phyloP scores from a whole-genome alignment of 1,140 invertebrate genomes.

The Tetragonula clypearis region DNA sequence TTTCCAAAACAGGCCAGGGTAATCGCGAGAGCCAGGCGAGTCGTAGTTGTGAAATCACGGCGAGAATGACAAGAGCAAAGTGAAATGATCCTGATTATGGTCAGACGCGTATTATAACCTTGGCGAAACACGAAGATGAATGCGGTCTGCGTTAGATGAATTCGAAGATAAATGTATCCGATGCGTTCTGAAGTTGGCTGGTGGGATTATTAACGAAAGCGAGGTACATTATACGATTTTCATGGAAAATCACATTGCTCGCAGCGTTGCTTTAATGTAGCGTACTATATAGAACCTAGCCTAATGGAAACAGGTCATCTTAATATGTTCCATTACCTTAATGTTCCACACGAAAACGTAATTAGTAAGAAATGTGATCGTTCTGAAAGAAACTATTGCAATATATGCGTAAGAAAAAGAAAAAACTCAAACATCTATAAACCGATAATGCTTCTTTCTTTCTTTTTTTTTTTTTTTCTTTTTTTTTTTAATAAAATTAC shows the following conservation, averaged over 20 bases:
- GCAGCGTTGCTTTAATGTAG: neutral
- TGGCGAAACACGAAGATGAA: neutral
- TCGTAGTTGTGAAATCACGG: neutral
- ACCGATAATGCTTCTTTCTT: neutral
- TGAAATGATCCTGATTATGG: neutral
- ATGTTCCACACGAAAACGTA: neutral
- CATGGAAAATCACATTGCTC: constrained; percentile 9
- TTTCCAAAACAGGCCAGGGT: neutral
- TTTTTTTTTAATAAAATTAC: neutral
- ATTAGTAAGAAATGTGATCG: neutral
- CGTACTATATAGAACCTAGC: neutral
- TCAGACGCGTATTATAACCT: neutral
- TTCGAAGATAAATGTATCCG: constrained; percentile 2
- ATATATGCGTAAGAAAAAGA: neutral
- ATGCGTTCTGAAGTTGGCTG: neutral
- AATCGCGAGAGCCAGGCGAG: neutral
- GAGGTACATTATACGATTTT: neutral
- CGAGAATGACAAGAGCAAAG: neutral
- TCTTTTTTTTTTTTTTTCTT: too few species aligned
- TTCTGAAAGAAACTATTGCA: neutral
- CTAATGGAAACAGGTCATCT: neutral
- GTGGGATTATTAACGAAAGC: neutral
- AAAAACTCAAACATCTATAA: neutral
- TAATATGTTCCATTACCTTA: neutral
- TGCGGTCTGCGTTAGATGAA: neutral